Evolutionary conservation across 2,888 invertebrate genomes (phyloP).

Genomic region (Diplolepis rosae): DNA sequence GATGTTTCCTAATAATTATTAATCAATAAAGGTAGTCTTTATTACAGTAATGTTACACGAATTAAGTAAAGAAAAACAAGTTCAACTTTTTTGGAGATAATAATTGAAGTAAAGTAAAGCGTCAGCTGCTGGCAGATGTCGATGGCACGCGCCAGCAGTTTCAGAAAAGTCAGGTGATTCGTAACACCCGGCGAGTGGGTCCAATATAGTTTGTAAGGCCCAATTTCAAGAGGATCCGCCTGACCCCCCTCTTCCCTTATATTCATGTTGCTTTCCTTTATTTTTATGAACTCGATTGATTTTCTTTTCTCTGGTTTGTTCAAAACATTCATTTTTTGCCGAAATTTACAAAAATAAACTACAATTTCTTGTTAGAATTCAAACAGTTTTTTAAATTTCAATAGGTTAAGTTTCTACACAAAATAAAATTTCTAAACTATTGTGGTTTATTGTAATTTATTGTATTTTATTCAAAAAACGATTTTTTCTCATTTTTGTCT

Average conservation of each 20-base stretch:
- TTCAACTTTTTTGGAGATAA: background rate
- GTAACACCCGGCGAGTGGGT: conserved; percentile 54
- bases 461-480: background rate
- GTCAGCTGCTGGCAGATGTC: conserved; percentile 56
- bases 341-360: too few species aligned
- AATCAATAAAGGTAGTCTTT: too few species aligned
- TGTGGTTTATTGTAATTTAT: too few species aligned
- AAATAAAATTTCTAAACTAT: too few species aligned
- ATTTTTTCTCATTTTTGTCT: background rate
- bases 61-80: background rate
- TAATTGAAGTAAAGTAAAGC: background rate
- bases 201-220: background rate
- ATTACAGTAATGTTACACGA: conserved; percentile 3
- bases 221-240: conserved; percentile 15
- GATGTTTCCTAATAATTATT: too few species aligned
- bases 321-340: too few species aligned
- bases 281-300: too few species aligned
- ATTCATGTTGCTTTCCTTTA: background rate
- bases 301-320: too few species aligned
- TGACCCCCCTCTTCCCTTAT: background rate
- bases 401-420: too few species aligned
- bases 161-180: conserved; percentile 59
- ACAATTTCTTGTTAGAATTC: too few species aligned
- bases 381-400: too few species aligned
- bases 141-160: conserved; percentile 67